Percentiles rank a stretch among this genome's conserved stretches.
These are phyloP conservation scores for Scaptomyza caliginosa DNA, from an alignment of 2,888 invertebrate species.

Conservation along the genomic window DNA sequence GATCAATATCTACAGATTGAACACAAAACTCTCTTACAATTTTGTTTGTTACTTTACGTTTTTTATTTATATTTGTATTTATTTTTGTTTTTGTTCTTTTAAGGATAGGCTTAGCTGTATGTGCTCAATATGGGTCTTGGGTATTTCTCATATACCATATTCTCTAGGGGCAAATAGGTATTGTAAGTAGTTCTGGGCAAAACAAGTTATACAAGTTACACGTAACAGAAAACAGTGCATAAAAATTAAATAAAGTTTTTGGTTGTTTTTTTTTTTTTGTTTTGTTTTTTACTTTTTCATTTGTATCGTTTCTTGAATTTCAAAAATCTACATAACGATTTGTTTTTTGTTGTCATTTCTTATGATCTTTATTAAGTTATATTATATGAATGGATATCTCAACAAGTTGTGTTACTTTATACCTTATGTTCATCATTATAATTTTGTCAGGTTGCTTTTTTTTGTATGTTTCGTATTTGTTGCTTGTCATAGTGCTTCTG, in stretches of 20 bases:
- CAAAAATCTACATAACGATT: constrained; percentile 74
- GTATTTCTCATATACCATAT: constrained; percentile 3
- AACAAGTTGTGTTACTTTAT: constrained; percentile 68
- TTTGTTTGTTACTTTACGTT: constrained; percentile 28
- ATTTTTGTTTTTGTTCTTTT: background rate
- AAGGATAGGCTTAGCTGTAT: too few relatives aligned
- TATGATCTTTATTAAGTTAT: constrained; percentile 13
- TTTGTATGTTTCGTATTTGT: constrained; percentile 64
- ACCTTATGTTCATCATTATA: constrained; percentile 62
- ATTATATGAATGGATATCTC: constrained; percentile 66
- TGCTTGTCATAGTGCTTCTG: constrained; percentile 47
- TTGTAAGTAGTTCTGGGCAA: constrained; percentile 51
- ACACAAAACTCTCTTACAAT: constrained; percentile 62
- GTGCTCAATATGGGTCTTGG: too few relatives aligned
- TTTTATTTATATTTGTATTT: constrained; percentile 17
- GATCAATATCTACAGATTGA: constrained; percentile 79
- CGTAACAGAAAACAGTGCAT: constrained; percentile 77
- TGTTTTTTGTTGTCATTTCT: constrained; percentile 22
- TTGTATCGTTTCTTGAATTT: constrained; percentile 38
- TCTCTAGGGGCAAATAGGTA: constrained; percentile 41
- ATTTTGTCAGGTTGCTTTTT: constrained; percentile 71
- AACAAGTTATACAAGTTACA: constrained; percentile 70
- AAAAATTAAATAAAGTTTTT: constrained; percentile 70
- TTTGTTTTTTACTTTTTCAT: background rate
- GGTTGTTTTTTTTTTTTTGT: constrained; percentile 1